Conservation (phyloP, 2,113 vertebrate genomes). For the Empidonax traillii region DNA sequence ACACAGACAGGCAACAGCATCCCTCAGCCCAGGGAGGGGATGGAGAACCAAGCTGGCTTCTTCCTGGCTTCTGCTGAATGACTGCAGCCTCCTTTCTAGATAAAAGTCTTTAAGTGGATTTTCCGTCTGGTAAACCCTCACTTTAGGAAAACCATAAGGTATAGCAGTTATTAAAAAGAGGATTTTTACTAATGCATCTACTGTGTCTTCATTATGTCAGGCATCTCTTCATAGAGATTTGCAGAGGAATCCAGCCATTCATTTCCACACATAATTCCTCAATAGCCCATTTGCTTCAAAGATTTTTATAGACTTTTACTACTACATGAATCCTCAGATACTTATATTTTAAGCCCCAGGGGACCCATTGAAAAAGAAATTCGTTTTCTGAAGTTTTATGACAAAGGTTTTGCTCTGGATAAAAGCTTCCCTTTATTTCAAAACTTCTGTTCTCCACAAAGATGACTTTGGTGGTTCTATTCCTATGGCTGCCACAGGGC, state of each 20-base stretch:
- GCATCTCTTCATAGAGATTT: constrained; percentile 37
- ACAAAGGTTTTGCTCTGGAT: constrained; percentile 31
- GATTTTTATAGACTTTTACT: constrained; percentile 59
- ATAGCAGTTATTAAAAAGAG: constrained; percentile 44
- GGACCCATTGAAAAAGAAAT: constrained; percentile 36
- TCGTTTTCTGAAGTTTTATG: constrained; percentile 43
- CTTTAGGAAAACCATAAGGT: constrained; percentile 27
- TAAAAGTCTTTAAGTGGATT: not conserved
- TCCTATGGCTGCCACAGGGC: not conserved
- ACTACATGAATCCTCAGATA: constrained; percentile 55
- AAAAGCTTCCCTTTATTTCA: constrained; percentile 1
- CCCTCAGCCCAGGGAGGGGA: not conserved
- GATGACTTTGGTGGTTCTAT: not conserved
- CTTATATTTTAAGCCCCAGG: constrained; percentile 53
- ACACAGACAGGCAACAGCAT: not conserved
- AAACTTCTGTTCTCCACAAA: not conserved
- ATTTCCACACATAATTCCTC: constrained; percentile 50
- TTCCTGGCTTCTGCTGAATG: not conserved
- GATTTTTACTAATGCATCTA: constrained; percentile 47
- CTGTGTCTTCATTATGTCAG: constrained; percentile 44
- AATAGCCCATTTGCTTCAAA: constrained; percentile 62
- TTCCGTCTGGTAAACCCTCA: not conserved
- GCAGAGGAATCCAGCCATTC: constrained; percentile 38
- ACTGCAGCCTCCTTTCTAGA: not conserved
- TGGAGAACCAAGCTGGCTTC: not conserved